phyloP scores from a whole-genome alignment of 2,888 invertebrate species.

The Apodemia zela region DNA sequence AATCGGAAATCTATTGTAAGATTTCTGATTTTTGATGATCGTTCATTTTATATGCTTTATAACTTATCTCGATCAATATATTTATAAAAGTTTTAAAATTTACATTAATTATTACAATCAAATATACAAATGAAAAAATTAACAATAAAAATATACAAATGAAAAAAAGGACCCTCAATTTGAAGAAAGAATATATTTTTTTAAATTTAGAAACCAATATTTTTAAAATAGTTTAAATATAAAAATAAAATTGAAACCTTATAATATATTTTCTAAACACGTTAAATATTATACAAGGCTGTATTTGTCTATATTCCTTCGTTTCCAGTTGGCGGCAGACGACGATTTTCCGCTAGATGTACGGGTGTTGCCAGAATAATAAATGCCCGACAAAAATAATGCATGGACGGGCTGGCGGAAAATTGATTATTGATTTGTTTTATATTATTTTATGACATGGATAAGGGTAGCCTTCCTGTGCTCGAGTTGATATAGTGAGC shows the following conservation, averaged over 20 bases:
- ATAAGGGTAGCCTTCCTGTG: constrained; percentile 33
- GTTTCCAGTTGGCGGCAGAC: constrained; percentile 22
- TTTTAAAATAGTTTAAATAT: neutral
- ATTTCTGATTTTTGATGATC: too few relatives aligned
- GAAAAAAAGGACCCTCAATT: too few relatives aligned
- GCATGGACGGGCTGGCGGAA: constrained; percentile 62
- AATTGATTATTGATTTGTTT: constrained; percentile 76
- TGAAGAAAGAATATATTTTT: too few relatives aligned
- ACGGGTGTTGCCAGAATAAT: constrained; percentile 52
- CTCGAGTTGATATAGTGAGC: constrained; percentile 40
- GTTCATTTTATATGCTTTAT: too few relatives aligned
- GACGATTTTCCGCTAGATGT: constrained; percentile 70
- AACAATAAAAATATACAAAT: too few relatives aligned
- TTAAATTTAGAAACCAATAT: neutral
- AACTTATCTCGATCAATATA: too few relatives aligned
- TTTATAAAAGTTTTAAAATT: too few relatives aligned
- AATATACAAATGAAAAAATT: too few relatives aligned
- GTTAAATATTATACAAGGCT: neutral
- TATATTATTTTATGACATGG: constrained; percentile 42
- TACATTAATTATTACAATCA: too few relatives aligned
- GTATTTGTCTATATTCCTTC: constrained; percentile 15
- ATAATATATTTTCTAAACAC: neutral
- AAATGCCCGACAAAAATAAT: constrained; percentile 61
- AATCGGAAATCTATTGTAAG: too few relatives aligned
- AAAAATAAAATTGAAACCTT: neutral